Conservation (phyloP, 2,797 vertebrate species). For the Acipenser transmontanus region DNA sequence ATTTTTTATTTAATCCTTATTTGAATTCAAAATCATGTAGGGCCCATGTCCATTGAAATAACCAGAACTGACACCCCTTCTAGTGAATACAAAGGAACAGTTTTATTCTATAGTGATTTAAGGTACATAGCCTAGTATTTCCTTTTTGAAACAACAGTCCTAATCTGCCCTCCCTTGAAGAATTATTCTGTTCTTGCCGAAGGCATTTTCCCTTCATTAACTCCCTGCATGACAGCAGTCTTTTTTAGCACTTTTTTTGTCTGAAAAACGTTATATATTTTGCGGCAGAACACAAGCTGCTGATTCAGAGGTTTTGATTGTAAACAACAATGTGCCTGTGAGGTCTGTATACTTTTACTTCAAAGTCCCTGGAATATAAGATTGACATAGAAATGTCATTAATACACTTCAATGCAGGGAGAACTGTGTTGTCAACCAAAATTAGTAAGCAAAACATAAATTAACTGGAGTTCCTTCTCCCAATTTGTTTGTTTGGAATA, state of each 20-base stretch:
- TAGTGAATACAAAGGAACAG: too few relatives aligned
- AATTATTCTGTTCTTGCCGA: neutral
- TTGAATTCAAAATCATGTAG: too few relatives aligned
- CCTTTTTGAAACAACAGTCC: neutral
- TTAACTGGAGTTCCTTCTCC: neutral
- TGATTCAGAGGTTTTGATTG: neutral
- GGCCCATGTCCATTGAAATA: too few relatives aligned
- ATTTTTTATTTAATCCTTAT: too few relatives aligned
- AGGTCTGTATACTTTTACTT: neutral
- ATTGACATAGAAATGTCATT: neutral
- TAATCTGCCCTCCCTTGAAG: neutral
- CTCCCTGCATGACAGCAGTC: neutral
- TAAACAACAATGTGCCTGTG: neutral
- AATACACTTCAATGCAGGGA: neutral
- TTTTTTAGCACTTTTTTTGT: neutral
- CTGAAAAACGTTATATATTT: neutral
- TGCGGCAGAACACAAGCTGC: neutral
- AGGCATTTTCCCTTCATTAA: neutral
- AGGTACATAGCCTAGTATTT: neutral
- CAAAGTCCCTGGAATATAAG: constrained; percentile 3
- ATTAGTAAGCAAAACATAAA: neutral
- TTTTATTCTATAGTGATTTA: too few relatives aligned
- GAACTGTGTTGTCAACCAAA: neutral
- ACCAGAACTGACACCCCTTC: too few relatives aligned
- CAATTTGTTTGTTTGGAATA: too few relatives aligned